Percentiles rank a stretch among this genome's conserved stretches.
Conservation (phyloP, 2,113 vertebrate genomes). For the Scytalopus superciliaris region DNA sequence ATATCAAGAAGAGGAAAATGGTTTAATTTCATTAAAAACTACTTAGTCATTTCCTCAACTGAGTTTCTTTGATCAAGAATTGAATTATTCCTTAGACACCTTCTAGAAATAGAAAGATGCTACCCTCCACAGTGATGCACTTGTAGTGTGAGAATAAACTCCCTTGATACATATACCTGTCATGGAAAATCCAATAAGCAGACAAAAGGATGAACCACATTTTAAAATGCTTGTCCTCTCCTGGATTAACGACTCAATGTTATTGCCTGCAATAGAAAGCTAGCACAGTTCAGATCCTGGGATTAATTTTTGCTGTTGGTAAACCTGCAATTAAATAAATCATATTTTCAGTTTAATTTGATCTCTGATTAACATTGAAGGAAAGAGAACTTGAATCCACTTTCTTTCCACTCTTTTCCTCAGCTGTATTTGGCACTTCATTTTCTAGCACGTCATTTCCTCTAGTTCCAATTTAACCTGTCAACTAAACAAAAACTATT, state of each 20-base stretch:
- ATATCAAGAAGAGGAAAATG: not conserved
- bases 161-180: not conserved
- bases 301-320: not conserved
- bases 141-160: not conserved
- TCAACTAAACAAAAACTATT: not conserved
- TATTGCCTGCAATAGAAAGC: not conserved
- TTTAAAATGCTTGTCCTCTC: not conserved
- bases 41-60: not conserved
- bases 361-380: conserved; percentile 15
- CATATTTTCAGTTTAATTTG: not conserved
- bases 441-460: not conserved
- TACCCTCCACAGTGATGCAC: not conserved
- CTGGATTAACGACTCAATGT: not conserved
- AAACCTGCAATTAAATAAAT: not conserved
- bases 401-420: not conserved
- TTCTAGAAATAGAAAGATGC: conserved; percentile 32
- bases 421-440: not conserved
- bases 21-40: not conserved
- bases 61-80: conserved; percentile 2
- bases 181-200: not conserved
- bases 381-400: not conserved
- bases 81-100: not conserved
- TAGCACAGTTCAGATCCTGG: not conserved
- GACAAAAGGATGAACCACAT: not conserved
- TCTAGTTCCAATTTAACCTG: not conserved